Base-by-base conservation (phyloP, 2,888 invertebrate species). In the Archaeoteleia sp. region DNA sequence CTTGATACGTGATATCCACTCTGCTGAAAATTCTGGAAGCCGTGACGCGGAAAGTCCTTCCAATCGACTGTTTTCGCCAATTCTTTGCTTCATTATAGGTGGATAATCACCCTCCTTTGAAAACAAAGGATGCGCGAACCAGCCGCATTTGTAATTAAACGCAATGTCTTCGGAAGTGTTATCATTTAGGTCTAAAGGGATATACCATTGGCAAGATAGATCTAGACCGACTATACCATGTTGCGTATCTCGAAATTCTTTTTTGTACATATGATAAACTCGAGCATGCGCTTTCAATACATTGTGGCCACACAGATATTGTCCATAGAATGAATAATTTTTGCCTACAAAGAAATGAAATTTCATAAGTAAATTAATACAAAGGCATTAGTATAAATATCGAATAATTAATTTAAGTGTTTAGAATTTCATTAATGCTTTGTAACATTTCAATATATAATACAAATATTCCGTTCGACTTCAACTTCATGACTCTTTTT, bases 261-360 rank as follows among this genome's bases (percentile, higher is more conserved):
- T 83, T 37, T 90, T 86, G 70, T 89, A 91, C 77, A 90, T 85
- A 74, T 90, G 90, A 70, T 90, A 90, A 17, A 87, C 90, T 77
- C 87, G 89, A 0, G 91, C 90, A 77, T 94, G 94, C 0, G 93
- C 90, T 78, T 90, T 89, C 20, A 94, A 83, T 55, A 92, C 84
- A 78, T 92, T 91, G 76, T 93, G 92, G 0, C 89, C 89, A 69
- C 91, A 91, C 0, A 90, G 85, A 79, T 93, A 93, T 61, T 89
- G 87, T 0, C 90, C 90, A 49, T 90, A 87, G 1, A 91, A 8
- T 5, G 29, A 7, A 5, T 20, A 4, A 1, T 25, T 93, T 92
- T 76, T 93, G 93, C 0, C 89, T 88, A 71, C 91, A n/a, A n/a
- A n/a, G n/a, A n/a, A n/a, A n/a, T n/a, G n/a, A n/a, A n/a, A n/a